phyloP scores from a whole-genome alignment of 2,888 invertebrate species.

The Shargacucullia verbasci region DNA sequence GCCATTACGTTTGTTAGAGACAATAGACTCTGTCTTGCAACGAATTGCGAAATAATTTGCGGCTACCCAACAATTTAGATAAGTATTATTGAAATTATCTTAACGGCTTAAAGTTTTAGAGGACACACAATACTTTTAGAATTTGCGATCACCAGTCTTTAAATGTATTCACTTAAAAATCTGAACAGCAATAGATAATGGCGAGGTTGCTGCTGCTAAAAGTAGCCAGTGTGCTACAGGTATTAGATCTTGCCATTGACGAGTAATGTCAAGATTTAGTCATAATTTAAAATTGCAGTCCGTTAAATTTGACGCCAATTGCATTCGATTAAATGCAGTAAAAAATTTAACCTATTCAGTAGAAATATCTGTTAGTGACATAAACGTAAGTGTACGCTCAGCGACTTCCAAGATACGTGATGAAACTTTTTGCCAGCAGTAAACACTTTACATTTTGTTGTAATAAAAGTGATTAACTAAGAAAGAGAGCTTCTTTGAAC shows the following conservation, averaged over 20 bases:
- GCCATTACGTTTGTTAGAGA: constrained; percentile 49
- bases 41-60: constrained; percentile 42
- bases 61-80: constrained; percentile 39
- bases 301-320: constrained; percentile 11
- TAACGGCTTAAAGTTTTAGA: constrained; percentile 9
- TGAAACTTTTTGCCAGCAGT: constrained; percentile 11
- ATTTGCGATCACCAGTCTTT: too few species aligned
- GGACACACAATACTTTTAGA: too few species aligned
- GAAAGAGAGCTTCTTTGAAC: constrained; percentile 3
- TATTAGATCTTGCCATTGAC: constrained; percentile 11
- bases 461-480: neutral
- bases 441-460: constrained; percentile 2
- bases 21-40: constrained; percentile 50
- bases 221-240: neutral
- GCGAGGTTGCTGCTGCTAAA: too few species aligned
- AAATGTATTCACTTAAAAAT: too few species aligned
- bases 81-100: constrained; percentile 37
- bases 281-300: constrained; percentile 9
- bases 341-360: constrained; percentile 8
- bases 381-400: neutral
- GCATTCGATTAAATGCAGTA: constrained; percentile 7
- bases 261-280: constrained; percentile 24
- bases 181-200: too few species aligned
- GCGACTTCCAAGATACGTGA: constrained; percentile 2
- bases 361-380: too few species aligned